Conservation (phyloP, 2,888 invertebrate species). For the Aricia artaxerxes region DNA sequence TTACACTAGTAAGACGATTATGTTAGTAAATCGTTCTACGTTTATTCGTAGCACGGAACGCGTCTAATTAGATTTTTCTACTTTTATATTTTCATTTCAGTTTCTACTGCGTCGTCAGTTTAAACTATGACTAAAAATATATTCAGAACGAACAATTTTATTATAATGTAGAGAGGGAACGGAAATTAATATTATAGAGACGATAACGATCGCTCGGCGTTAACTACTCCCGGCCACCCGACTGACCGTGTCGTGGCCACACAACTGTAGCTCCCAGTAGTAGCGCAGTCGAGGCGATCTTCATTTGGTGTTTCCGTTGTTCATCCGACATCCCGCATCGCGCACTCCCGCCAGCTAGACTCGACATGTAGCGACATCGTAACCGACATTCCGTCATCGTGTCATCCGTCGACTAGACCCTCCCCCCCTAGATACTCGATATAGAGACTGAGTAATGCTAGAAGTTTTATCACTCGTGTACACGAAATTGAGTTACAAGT, state of each 20-base stretch:
- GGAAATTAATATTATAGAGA: neutral
- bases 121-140: too few species aligned
- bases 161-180: neutral
- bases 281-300: neutral
- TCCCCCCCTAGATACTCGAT: slow-evolving; percentile 7
- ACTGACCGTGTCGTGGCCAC: slow-evolving; percentile 3
- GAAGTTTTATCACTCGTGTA: slow-evolving; percentile 5
- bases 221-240: neutral
- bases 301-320: slow-evolving; percentile 6
- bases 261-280: slow-evolving; percentile 2
- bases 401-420: slow-evolving; percentile 20
- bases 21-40: neutral
- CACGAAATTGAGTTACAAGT: neutral
- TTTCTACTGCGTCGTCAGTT: neutral
- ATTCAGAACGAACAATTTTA: neutral
- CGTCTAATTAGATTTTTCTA: neutral
- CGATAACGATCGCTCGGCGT: neutral
- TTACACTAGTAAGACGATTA: neutral
- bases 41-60: neutral
- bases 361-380: slow-evolving; percentile 12
- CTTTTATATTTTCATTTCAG: neutral
- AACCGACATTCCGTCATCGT: neutral
- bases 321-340: slow-evolving; percentile 26
- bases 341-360: slow-evolving; percentile 24
- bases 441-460: slow-evolving; percentile 8